Evolutionary conservation across 2,888 invertebrate genomes (phyloP), one percentile per base, ranked within the genome.

Genomic region (Lacanobia oleracea): DNA sequence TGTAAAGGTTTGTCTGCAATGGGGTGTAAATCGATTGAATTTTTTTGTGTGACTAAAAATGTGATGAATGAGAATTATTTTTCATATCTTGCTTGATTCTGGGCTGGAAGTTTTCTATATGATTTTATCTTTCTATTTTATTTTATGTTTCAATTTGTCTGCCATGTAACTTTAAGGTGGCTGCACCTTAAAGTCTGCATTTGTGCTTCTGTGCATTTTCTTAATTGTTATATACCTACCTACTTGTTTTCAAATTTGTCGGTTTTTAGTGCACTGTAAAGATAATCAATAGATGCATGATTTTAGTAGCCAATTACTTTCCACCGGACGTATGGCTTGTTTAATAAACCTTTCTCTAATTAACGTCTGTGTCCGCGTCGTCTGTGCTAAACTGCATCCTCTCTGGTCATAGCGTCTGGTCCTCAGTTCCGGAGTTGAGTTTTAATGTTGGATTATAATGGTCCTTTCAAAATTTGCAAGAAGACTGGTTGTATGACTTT

Each of bases 341-440:
- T 73, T 79, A 73, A 66, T 75, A 68, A 82, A 75, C 72, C 53
- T 82, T 81, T 79, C 76, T 76, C 70, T 70, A 73, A 65, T 79
- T 67, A 72, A 53, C 45, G 50, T 75, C 60, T 60, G 54, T 53
- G 18, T 76, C 69, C 10, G 54, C 45, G 66, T 63, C 60, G 66
- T 80, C 68, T 59, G 45, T 67, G 64, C 64, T 63, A 40, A 65
- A 56, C 53, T 48, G 53, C 72, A 54, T 76, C 69, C 67, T 75
- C 37, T 64, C 56, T 70, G 72, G 72, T 80, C 68, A 43, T 7
- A 50, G 8, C n/a, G 45, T 70, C 51, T 80, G 62, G 66, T 72
- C 66, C 66, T 67, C 21, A 70, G 69, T 72, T 72, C 69, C 67
- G 74, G 59, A 33, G 18, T 40, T 57, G 14, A 14, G 21, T 9